Evolutionary conservation across 2,888 invertebrate species (phyloP), one percentile per base, ranked within the genome.

Genomic region (Melieria crassipennis): DNA sequence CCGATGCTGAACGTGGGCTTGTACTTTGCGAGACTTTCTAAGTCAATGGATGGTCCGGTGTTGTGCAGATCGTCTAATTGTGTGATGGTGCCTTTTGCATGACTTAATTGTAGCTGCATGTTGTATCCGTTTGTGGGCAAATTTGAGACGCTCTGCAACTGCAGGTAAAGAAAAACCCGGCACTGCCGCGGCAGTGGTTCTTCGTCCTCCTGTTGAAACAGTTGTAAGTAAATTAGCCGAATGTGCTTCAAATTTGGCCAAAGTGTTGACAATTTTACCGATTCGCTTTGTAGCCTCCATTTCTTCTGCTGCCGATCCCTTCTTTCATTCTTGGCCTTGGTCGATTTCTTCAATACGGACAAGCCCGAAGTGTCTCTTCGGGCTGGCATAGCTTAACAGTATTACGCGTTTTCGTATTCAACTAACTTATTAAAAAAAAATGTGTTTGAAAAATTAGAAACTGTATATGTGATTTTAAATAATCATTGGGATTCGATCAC

Each of bases 61-160:
- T 79, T 81, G 10, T 80, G 82, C 9, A 75, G 75, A 46, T 83
- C 83, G 46, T 75, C 76, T 76, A 83, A 78, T 65, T 77, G 80
- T 56, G 79, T 79, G 48, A 83, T 72, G 4, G 79, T 77, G 4
- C 78, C 78, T 30, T 78, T 78, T 0, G 58, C 65, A 56, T 83
- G 83, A 50, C 77, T 73, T 11, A 83, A 50, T 69, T 82, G 81
- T 62, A 83, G 52, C 52, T 83, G 80, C 45, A 81, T 16, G 1
- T 78, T 71, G 0, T 73, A 50, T 56, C 13, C 16, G 30, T 5
- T 3, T 57, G n/a, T 10, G 9, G 57, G 57, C n/a, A 30, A 10
- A 57, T 57, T 57, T 7, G 30, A 16, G 30, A 57, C 9, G n/a
- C 30, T 16, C 30, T 57, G 16, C n/a, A 57, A 10, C 10, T 57